Evolutionary conservation across 2,888 invertebrate species (phyloP).

Genomic region (Archaeoteleia sp.): DNA sequence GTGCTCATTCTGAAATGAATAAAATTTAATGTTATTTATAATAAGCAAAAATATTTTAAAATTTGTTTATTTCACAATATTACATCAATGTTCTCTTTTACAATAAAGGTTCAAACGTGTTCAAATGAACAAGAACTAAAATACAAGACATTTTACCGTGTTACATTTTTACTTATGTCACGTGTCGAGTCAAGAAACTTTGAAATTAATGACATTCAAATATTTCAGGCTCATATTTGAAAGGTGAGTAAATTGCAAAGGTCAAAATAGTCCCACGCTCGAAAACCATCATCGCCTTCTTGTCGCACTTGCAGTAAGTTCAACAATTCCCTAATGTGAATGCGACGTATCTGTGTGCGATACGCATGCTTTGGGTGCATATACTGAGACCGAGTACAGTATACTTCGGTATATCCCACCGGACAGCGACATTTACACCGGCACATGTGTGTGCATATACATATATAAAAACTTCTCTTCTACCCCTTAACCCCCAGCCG

Average conservation of each 20-base stretch:
- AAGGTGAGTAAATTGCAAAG: conserved; percentile 23
- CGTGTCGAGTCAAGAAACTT: neutral
- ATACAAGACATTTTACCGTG: too few relatives aligned
- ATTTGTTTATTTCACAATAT: too few relatives aligned
- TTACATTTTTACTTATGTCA: too few relatives aligned
- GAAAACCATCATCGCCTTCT: conserved; percentile 50
- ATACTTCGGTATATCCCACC: conserved; percentile 45
- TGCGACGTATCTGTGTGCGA: conserved; percentile 9
- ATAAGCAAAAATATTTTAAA: too few relatives aligned
- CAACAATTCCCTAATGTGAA: conserved; percentile 19
- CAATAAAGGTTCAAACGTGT: neutral
- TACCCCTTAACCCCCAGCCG: conserved; percentile 58
- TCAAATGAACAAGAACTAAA: too few relatives aligned
- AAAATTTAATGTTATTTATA: too few relatives aligned
- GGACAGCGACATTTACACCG: conserved; percentile 56
- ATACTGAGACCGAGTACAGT: conserved; percentile 12
- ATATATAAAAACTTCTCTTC: conserved; percentile 51
- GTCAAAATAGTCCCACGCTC: conserved; percentile 53
- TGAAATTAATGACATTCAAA: conserved; percentile 4
- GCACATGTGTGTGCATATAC: conserved; percentile 60
- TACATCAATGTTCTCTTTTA: too few relatives aligned
- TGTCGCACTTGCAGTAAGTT: conserved; percentile 57
- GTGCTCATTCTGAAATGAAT: too few relatives aligned
- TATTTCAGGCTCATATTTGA: neutral
- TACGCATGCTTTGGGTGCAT: conserved; percentile 13